Evolutionary conservation across 2,113 vertebrate species (phyloP).

Genomic region (Lasiurus cinereus): DNA sequence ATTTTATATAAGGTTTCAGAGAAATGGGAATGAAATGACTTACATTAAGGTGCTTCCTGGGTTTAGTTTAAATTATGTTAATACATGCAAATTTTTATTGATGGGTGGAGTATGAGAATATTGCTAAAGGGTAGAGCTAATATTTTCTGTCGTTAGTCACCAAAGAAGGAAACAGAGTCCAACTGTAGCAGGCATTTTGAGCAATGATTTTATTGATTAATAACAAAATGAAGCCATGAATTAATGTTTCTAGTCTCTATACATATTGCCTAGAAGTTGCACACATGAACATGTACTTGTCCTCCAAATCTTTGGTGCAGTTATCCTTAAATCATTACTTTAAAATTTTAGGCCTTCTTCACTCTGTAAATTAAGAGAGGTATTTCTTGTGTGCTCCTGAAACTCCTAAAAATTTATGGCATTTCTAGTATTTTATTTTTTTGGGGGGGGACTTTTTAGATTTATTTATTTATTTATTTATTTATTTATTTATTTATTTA

Average conservation of each 20-base stretch:
- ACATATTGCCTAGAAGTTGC: constrained; percentile 37
- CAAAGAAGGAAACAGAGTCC: background rate
- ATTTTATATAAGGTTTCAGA: constrained; percentile 59
- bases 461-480: too few relatives aligned
- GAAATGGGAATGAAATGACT: constrained; percentile 58
- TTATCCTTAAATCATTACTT: constrained; percentile 32
- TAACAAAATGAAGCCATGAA: background rate
- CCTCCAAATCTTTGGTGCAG: constrained; percentile 17
- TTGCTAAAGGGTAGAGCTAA: constrained; percentile 11
- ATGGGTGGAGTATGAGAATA: constrained; percentile 30
- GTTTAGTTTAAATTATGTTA: constrained; percentile 65
- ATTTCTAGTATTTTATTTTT: constrained; percentile 27
- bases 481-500: too few relatives aligned
- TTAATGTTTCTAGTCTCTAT: constrained; percentile 60
- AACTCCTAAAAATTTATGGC: background rate
- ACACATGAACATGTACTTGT: constrained; percentile 37
- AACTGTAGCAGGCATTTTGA: constrained; percentile 26
- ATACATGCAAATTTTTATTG: background rate
- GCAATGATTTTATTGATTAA: constrained; percentile 60
- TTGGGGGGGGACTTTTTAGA: too few relatives aligned
- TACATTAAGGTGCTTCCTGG: constrained; percentile 59
- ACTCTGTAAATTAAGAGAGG: background rate
- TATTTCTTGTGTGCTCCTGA: constrained; percentile 52
- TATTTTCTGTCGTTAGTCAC: background rate
- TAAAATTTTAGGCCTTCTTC: background rate